A percentile compares a stretch with the other conserved stretches of the same genome.
phyloP scores from a whole-genome alignment of 2,797 vertebrate species.

The Alfaro cultratus region DNA sequence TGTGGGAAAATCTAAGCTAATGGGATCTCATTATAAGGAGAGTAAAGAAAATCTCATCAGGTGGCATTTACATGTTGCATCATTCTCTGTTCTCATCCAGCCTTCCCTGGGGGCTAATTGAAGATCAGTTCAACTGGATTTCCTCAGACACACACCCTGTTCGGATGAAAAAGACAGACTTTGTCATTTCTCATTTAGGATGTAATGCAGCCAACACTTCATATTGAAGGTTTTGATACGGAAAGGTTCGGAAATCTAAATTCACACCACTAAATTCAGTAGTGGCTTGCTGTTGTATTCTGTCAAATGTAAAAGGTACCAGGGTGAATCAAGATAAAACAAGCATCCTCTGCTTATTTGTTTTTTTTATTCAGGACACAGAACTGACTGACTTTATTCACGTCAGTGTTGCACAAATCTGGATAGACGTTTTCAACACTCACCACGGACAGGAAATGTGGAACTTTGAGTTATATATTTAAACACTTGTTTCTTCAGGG shows the following conservation, averaged over 20 bases:
- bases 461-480: background rate
- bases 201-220: background rate
- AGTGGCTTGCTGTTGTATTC: background rate
- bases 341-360: background rate
- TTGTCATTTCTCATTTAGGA: constrained; percentile 15
- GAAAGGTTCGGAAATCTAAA: background rate
- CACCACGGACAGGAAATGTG: background rate
- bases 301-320: background rate
- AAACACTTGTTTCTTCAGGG: background rate
- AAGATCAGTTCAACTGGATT: constrained; percentile 46
- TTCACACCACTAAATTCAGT: background rate
- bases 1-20: constrained; percentile 63
- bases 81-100: constrained; percentile 57
- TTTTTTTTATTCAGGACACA: background rate
- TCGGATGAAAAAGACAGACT: constrained; percentile 39
- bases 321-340: background rate
- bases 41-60: constrained; percentile 64
- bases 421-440: background rate
- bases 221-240: background rate
- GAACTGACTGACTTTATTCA: background rate
- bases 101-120: constrained; percentile 63
- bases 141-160: constrained; percentile 40
- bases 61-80: constrained; percentile 72
- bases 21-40: constrained; percentile 75
- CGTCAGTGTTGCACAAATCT: background rate